These are phyloP conservation scores for Drosophila miranda DNA, from an alignment of 1,140 invertebrate species.

Conservation along the genomic window DNA sequence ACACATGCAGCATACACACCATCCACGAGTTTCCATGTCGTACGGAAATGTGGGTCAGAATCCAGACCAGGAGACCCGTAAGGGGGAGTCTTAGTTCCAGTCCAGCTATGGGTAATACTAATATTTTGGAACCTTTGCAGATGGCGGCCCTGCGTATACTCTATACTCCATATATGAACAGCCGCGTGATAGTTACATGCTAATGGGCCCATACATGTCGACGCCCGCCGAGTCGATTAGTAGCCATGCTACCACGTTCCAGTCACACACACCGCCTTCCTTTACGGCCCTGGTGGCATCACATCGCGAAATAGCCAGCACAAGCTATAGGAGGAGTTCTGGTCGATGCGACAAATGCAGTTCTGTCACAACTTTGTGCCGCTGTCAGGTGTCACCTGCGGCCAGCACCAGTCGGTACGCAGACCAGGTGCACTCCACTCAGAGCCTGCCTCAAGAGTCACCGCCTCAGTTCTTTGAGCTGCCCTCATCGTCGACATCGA, in stretches of 20 bases:
- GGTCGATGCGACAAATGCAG: conserved; percentile 52
- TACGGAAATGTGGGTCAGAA: conserved; percentile 41
- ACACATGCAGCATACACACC: conserved; percentile 31
- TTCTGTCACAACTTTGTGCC: conserved; percentile 31
- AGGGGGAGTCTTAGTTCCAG: conserved; percentile 4
- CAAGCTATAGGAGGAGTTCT: not conserved
- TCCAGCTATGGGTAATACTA: not conserved
- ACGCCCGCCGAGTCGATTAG: conserved; percentile 29
- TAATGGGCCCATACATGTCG: conserved; percentile 43
- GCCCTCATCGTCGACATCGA: conserved; percentile 55
- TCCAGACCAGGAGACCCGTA: conserved; percentile 46
- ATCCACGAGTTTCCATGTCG: conserved; percentile 37
- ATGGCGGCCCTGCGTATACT: conserved; percentile 23
- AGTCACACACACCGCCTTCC: conserved; percentile 7
- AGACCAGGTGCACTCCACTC: conserved; percentile 58
- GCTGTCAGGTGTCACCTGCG: conserved; percentile 19
- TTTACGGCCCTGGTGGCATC: conserved; percentile 36
- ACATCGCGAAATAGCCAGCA: conserved; percentile 28
- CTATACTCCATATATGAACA: conserved; percentile 33
- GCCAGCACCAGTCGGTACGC: conserved; percentile 26
- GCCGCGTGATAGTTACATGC: conserved; percentile 44
- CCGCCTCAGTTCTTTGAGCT: conserved; percentile 49
- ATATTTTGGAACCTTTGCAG: conserved; percentile 14
- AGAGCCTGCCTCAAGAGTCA: conserved; percentile 17
- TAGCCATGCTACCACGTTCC: conserved; percentile 2